Evolutionary conservation across 2,113 vertebrate species (phyloP), one percentile per base, ranked within the genome.

Genomic region (Ceratotherium simum): DNA sequence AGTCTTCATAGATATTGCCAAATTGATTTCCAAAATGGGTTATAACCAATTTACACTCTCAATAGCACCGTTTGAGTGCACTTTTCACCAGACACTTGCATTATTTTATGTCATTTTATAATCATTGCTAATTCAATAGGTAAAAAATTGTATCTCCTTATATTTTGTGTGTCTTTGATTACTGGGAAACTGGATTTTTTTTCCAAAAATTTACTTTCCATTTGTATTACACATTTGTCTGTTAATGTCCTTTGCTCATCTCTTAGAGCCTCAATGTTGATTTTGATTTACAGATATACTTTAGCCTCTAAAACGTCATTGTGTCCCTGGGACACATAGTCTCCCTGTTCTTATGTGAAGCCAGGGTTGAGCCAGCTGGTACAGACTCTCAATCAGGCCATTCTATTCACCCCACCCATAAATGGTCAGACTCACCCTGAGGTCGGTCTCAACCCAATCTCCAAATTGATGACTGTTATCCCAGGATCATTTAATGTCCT

Each of bases 141-240:
- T 17, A 64, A 84, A 79, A 60, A 81, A 72, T 70, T 14, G 0
- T 29, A n/a, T 79, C 18, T 58, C 70, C 56, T 94, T 83, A 21
- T 29, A 23, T 79, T 90, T 94, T 89, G 51, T 96, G 46, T 94
- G 27, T 92, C 58, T 90, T 90, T 92, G 42, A 54, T 92, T 56
- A 42, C 56, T 48, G 18, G 21, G 48, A 93, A 69, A 75, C 42
- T 79, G 69, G 48, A 33, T n/a, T 86, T 88, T 91, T 73, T 73
- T 91, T 75, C 83, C 25, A 29, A 80, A 72, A 75, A 7, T 58
- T n/a, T 83, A 60, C 46, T 95, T 94, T 54, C 31, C 23, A 25
- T 51, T 58, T 54, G 16, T 39, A 36, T 80, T 78, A 11, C 48
- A 51, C 11, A 29, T 36, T 25, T 83, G 4, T 58, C 67, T 94